Evolutionary conservation across 2,888 invertebrate species (phyloP).

Genomic region (Napeogenes sylphis): DNA sequence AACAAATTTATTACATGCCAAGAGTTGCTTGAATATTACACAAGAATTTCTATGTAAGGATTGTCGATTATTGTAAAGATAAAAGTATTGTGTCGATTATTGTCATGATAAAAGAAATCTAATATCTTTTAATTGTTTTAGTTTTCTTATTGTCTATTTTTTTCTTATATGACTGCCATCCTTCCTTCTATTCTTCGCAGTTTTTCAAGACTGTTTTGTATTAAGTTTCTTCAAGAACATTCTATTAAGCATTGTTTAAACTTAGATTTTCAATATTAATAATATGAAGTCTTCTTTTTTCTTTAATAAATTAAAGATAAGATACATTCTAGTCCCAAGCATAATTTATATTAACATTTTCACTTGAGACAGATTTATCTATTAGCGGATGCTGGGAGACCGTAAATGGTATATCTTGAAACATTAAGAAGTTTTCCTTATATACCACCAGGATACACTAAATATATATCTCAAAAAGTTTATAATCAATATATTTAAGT

Average conservation of each 20-base stretch:
- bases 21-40: neutral
- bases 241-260: neutral
- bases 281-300: neutral
- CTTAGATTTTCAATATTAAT: constrained; percentile 1
- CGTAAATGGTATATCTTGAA: neutral
- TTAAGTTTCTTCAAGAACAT: too few species aligned
- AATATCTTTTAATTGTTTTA: too few species aligned
- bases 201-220: too few species aligned
- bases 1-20: constrained; percentile 1
- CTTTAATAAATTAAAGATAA: neutral
- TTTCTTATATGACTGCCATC: too few species aligned
- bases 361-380: neutral
- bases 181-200: too few species aligned
- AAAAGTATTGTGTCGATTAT: too few species aligned
- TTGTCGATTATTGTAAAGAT: too few species aligned
- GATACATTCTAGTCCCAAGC: neutral
- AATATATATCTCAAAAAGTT: neutral
- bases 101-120: too few species aligned
- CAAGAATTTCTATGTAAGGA: neutral
- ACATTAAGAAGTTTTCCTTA: constrained; percentile 3
- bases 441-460: neutral
- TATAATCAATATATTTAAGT: neutral
- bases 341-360: constrained; percentile 3
- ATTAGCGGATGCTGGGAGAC: neutral
- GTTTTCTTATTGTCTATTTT: too few species aligned